A percentile compares a stretch with the other conserved stretches of the same genome.
phyloP scores from a whole-genome alignment of 1,140 invertebrate genomes.

The Cardiocondyla obscurior region DNA sequence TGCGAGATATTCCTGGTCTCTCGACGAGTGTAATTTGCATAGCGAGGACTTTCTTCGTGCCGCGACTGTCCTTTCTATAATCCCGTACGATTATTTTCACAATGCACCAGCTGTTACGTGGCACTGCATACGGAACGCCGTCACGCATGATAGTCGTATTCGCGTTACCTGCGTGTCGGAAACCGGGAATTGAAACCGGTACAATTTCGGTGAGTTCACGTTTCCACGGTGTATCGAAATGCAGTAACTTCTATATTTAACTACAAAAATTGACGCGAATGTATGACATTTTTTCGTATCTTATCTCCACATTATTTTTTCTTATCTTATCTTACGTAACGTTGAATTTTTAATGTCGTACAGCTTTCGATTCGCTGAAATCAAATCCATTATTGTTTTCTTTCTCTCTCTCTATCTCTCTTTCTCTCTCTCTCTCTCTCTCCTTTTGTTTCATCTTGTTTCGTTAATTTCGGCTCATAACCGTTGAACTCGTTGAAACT shows the following conservation, averaged over 20 bases:
- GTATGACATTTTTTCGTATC: not conserved
- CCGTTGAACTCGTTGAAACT: not conserved
- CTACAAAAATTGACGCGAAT: not conserved
- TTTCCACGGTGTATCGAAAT: not conserved
- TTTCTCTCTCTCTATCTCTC: no score
- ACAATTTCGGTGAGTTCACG: slow-evolving; percentile 29
- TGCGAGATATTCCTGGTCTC: not conserved
- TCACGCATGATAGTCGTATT: slow-evolving; percentile 38
- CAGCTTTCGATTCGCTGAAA: not conserved
- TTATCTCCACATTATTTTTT: slow-evolving; percentile 12
- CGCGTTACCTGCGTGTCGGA: slow-evolving; percentile 16
- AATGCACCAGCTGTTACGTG: slow-evolving; percentile 19
- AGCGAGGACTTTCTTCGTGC: not conserved
- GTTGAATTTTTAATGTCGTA: not conserved
- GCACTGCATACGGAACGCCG: slow-evolving; percentile 6
- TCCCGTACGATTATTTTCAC: slow-evolving; percentile 46
- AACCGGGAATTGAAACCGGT: slow-evolving; percentile 31
- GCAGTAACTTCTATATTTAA: not conserved
- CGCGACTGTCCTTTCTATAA: slow-evolving; percentile 34
- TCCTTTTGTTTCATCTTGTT: no score
- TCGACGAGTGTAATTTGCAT: slow-evolving; percentile 2
- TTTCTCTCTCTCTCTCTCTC: no score
- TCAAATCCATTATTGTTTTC: not conserved
- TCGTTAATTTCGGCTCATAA: not conserved
- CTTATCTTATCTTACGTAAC: slow-evolving; percentile 19